A percentile compares a stretch with the other conserved stretches of the same genome.
phyloP scores from a whole-genome alignment of 2,888 invertebrate genomes.

The Folsomia candida region DNA sequence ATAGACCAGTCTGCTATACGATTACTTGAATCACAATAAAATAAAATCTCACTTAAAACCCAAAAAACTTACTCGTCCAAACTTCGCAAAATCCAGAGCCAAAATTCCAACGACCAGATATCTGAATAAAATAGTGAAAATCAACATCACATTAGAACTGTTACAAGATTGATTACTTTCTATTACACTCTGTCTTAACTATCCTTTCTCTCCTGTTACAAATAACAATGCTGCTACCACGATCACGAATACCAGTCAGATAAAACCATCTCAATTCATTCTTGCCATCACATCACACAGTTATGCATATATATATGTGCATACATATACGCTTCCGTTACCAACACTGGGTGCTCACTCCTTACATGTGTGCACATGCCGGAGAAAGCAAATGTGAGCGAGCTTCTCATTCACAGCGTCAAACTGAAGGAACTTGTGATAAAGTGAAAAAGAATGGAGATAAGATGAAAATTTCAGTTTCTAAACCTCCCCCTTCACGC shows the following conservation, averaged over 20 bases:
- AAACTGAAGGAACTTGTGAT: not conserved
- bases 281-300: too few relatives aligned
- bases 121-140: conserved; percentile 55
- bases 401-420: not conserved
- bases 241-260: too few relatives aligned
- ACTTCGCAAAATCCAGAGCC: conserved; percentile 81
- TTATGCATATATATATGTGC: too few relatives aligned
- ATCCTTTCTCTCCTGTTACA: not conserved
- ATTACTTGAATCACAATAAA: too few relatives aligned
- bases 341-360: not conserved
- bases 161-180: conserved; percentile 47
- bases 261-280: too few relatives aligned
- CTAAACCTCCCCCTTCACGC: not conserved
- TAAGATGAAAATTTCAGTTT: conserved; percentile 13
- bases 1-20: too few relatives aligned
- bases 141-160: conserved; percentile 43
- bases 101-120: conserved; percentile 76
- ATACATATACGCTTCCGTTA: not conserved
- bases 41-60: too few relatives aligned
- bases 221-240: too few relatives aligned
- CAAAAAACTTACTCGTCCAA: conserved; percentile 47
- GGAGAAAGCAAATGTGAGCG: too few relatives aligned
- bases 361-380: too few relatives aligned
- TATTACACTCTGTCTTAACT: conserved; percentile 13
- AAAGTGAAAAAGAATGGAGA: not conserved